These are phyloP conservation scores for Alsophila aescularia DNA, from an alignment of 2,888 invertebrate genomes.

Conservation along the genomic window DNA sequence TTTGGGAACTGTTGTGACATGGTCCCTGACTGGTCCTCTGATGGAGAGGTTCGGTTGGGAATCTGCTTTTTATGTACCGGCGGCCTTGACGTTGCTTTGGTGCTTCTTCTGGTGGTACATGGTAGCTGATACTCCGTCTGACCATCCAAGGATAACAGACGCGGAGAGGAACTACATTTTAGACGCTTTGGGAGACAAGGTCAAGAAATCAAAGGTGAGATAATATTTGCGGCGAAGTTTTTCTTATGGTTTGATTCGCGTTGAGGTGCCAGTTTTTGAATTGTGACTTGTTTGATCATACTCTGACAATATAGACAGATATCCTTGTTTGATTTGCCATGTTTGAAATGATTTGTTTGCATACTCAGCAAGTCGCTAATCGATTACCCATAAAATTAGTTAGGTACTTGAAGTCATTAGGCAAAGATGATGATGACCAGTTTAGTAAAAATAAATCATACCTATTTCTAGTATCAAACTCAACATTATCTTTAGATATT, in stretches of 20 bases:
- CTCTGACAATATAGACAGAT: constrained; percentile 23
- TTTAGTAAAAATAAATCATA: too few species aligned
- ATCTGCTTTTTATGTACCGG: constrained; percentile 87
- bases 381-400: constrained; percentile 1
- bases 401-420: neutral
- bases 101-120: constrained; percentile 85
- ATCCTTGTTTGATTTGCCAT: constrained; percentile 28
- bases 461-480: too few species aligned
- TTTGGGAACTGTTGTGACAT: constrained; percentile 88
- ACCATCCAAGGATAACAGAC: constrained; percentile 86
- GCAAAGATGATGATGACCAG: too few species aligned
- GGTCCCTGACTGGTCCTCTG: constrained; percentile 87
- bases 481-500: neutral
- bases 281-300: constrained; percentile 30
- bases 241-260: constrained; percentile 37
- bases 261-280: constrained; percentile 42
- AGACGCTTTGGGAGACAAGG: constrained; percentile 83
- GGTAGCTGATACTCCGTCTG: constrained; percentile 86
- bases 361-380: constrained; percentile 27
- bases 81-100: constrained; percentile 82
- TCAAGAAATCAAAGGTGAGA: constrained; percentile 83
- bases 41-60: constrained; percentile 87
- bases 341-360: constrained; percentile 22
- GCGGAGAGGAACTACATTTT: constrained; percentile 86
- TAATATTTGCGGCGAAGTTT: constrained; percentile 40